Evolutionary conservation across 2,113 vertebrate genomes (phyloP).

Genomic region (Psittacula cyanocephala): DNA sequence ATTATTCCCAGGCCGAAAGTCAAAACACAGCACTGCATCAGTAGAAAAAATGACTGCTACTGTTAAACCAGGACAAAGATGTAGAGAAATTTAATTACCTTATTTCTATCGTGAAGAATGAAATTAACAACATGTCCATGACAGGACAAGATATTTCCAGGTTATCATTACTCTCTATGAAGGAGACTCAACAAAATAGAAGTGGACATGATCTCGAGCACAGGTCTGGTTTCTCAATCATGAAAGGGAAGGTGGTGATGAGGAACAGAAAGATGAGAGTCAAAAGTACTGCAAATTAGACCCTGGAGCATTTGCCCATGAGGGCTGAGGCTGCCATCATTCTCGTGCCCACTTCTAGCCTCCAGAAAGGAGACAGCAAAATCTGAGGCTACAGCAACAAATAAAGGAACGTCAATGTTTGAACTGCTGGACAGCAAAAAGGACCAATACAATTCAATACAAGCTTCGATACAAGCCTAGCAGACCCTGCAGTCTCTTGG

Average conservation of each 20-base stretch:
- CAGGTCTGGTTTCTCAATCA: background rate
- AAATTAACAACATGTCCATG: background rate
- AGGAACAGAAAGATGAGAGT: background rate
- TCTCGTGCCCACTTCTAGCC: background rate
- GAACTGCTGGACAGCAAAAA: background rate
- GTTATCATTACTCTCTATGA: background rate
- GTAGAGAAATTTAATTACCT: background rate
- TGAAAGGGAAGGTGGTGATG: background rate
- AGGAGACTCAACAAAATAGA: background rate
- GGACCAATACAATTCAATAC: background rate
- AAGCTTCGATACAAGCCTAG: background rate
- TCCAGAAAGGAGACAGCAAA: background rate
- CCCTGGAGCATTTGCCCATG: background rate
- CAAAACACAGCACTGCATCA: too few species aligned
- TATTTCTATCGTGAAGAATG: background rate
- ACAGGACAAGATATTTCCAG: background rate
- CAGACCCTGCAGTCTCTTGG: background rate
- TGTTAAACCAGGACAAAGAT: too few species aligned
- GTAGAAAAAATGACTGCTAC: too few species aligned
- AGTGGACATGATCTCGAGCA: background rate
- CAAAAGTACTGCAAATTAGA: background rate
- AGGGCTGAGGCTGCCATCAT: background rate
- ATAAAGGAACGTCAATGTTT: background rate
- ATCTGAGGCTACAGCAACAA: background rate
- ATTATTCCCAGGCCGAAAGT: too few species aligned